Conservation (phyloP, 2,113 vertebrate species). For the Ceuthmochares aereus region DNA sequence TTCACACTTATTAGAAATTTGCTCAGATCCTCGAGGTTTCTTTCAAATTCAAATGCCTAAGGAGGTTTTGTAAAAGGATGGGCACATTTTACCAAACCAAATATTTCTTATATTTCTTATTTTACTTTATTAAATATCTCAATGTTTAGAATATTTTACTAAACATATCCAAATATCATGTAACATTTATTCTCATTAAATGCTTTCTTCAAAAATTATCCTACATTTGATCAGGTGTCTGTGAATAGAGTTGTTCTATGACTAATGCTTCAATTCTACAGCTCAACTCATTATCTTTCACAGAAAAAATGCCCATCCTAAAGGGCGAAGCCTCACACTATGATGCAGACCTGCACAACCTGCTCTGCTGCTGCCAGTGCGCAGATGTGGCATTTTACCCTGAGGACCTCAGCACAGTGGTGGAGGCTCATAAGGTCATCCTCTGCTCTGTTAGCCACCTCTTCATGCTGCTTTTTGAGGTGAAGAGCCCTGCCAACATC, state of each 20-base stretch:
- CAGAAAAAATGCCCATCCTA: conserved; percentile 91
- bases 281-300: background rate
- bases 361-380: conserved; percentile 90
- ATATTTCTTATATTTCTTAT: background rate
- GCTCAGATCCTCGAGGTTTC: background rate
- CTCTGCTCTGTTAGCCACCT: conserved; percentile 90
- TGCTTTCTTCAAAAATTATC: background rate
- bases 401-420: conserved; percentile 80
- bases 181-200: background rate
- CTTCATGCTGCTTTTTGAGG: conserved; percentile 90
- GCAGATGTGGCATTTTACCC: conserved; percentile 91
- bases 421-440: conserved; percentile 91
- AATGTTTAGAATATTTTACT: background rate
- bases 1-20: rapidly evolving
- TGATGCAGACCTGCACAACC: conserved; percentile 87
- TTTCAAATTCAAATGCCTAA: background rate
- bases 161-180: background rate
- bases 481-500: conserved; percentile 76
- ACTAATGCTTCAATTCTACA: background rate
- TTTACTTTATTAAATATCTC: background rate
- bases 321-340: conserved; percentile 91
- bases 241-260: background rate
- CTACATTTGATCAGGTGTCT: background rate
- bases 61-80: background rate
- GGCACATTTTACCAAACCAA: background rate